A percentile compares a stretch with the other conserved stretches of the same genome.
Evolutionary conservation across 2,113 vertebrate species (phyloP).

Genomic region (Vulpes ferrilata): DNA sequence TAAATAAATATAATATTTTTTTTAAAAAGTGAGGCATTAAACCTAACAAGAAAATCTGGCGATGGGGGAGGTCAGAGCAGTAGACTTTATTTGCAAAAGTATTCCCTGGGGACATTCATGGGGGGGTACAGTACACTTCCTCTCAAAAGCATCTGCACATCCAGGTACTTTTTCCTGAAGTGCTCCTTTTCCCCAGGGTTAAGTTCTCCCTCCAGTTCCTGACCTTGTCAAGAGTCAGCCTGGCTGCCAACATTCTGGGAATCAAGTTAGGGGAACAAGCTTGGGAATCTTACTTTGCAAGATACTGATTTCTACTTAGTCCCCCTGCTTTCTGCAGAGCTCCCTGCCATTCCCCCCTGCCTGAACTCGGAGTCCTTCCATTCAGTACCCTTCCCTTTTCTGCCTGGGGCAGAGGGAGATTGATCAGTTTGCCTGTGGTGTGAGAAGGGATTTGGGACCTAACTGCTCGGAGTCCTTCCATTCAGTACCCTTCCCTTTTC

Average conservation of each 20-base stretch:
- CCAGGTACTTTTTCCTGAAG: background rate
- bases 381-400: background rate
- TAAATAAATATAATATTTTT: too few relatives aligned
- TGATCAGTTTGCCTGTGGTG: background rate
- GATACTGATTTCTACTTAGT: background rate
- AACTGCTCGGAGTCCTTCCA: background rate
- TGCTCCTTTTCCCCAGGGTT: background rate
- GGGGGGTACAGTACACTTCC: background rate
- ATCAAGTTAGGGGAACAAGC: background rate
- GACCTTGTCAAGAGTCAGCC: background rate
- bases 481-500: background rate
- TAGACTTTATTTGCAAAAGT: background rate
- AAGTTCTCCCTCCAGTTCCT: background rate
- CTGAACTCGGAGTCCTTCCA: background rate
- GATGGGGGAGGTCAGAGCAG: too few relatives aligned
- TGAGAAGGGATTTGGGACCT: background rate
- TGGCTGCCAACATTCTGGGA: background rate
- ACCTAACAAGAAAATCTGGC: background rate
- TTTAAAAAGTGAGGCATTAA: background rate
- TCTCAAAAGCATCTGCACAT: background rate
- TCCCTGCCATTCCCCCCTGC: background rate
- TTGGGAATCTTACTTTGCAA: background rate
- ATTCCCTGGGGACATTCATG: too few relatives aligned
- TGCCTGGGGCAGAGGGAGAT: too few relatives aligned
- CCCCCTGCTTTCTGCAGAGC: background rate